A percentile compares a stretch with the other conserved stretches of the same genome.
phyloP scores from a whole-genome alignment of 2,797 vertebrate genomes.

The Pelochelys cantorii region DNA sequence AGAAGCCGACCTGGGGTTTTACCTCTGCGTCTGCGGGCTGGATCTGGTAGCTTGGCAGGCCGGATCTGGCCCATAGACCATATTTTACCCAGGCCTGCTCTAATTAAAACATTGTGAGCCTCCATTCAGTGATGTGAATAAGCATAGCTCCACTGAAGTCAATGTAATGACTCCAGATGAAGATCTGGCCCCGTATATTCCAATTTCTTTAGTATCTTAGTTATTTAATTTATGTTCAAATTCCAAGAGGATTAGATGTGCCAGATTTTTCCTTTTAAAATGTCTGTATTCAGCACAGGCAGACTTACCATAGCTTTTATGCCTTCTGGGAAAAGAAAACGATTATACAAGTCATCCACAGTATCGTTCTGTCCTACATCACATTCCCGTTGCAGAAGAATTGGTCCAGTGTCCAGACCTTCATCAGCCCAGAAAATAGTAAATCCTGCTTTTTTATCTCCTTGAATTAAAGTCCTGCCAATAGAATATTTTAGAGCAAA shows the following conservation, averaged over 20 bases:
- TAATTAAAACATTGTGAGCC: not conserved
- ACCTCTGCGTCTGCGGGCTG: too few species aligned
- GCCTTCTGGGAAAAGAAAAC: constrained; percentile 97
- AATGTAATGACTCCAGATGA: not conserved
- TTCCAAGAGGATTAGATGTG: not conserved
- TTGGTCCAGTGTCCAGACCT: constrained; percentile 96
- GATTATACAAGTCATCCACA: constrained; percentile 94
- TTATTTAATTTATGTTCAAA: constrained; percentile 7
- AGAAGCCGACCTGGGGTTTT: too few species aligned
- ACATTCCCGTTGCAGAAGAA: constrained; percentile 93
- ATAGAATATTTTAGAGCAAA: constrained; percentile 32
- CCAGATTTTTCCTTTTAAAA: not conserved
- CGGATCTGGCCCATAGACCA: too few species aligned
- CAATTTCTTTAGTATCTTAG: not conserved
- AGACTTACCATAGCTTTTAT: constrained; percentile 94
- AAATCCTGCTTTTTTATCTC: constrained; percentile 94
- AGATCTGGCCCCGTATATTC: not conserved
- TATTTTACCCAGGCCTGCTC: not conserved
- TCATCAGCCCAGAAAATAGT: constrained; percentile 97
- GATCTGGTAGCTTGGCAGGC: too few species aligned
- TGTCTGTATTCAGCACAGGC: not conserved
- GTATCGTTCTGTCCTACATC: constrained; percentile 91
- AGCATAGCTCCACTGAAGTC: not conserved
- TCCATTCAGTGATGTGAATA: constrained; percentile 5
- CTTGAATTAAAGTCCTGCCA: constrained; percentile 94